Evolutionary conservation across 2,113 vertebrate species (phyloP).

Genomic region (Candoia aspera): DNA sequence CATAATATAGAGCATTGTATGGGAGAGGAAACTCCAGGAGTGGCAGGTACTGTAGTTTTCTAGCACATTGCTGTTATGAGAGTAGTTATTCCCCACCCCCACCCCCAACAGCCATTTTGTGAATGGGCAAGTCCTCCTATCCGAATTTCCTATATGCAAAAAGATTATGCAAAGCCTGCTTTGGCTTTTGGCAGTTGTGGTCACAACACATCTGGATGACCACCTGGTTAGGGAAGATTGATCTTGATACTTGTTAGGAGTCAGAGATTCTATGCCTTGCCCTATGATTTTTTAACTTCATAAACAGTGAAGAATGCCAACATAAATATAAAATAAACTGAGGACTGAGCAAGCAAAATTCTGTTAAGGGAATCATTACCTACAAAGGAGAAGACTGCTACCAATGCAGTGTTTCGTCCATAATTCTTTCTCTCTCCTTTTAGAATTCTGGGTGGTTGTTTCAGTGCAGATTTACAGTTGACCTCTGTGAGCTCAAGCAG

Average conservation of each 20-base stretch:
- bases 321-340: not conserved
- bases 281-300: not conserved
- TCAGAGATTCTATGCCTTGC: not conserved
- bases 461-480: conserved; percentile 75
- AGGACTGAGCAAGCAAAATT: not conserved
- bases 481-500: conserved; percentile 75
- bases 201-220: not conserved
- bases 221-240: not conserved
- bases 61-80: not conserved
- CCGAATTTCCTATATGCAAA: not conserved
- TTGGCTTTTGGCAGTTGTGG: not conserved
- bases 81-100: not conserved
- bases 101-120: not conserved
- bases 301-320: not conserved
- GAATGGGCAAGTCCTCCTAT: not conserved
- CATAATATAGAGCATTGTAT: not conserved
- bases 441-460: conserved; percentile 70
- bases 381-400: conserved; percentile 78
- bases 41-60: not conserved
- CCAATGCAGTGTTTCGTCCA: conserved; percentile 73
- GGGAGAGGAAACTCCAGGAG: not conserved
- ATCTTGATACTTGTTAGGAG: not conserved
- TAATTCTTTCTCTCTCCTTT: conserved; percentile 64
- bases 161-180: not conserved
- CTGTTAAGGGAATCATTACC: conserved; percentile 65